phyloP scores from a whole-genome alignment of 2,797 vertebrate genomes.

The Agapornis canus region DNA sequence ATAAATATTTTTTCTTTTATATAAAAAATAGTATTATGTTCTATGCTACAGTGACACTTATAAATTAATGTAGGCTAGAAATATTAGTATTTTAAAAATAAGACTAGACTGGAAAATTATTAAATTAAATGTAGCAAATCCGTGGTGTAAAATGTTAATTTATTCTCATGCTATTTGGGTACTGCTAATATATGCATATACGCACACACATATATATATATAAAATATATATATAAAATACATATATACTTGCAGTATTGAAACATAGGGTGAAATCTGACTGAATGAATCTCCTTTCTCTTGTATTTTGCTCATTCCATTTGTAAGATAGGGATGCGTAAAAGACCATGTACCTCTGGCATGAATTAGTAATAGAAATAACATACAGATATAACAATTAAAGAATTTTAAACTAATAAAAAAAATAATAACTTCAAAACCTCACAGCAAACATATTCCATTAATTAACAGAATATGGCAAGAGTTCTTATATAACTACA shows the following conservation, averaged over 20 bases:
- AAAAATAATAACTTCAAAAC: slow-evolving; percentile 67
- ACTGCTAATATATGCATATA: neutral
- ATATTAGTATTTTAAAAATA: slow-evolving; percentile 8
- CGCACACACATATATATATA: neutral
- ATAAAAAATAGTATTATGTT: neutral
- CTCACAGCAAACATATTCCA: slow-evolving; percentile 42
- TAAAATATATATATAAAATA: neutral
- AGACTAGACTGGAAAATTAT: neutral
- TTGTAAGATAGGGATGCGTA: neutral
- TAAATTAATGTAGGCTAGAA: neutral
- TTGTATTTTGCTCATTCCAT: neutral
- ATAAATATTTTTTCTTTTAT: neutral
- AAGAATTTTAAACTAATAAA: slow-evolving; percentile 34
- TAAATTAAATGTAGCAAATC: slow-evolving; percentile 2
- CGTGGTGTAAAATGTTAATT: neutral
- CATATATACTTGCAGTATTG: neutral
- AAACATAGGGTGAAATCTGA: neutral
- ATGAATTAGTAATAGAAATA: neutral
- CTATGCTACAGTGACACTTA: neutral
- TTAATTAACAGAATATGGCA: slow-evolving; percentile 66
- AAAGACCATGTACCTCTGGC: neutral
- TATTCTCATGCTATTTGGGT: neutral
- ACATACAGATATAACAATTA: neutral
- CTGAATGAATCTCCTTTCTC: neutral
- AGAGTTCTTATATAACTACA: slow-evolving; percentile 74